These are phyloP conservation scores for Argyrosomus japonicus DNA, from an alignment of 2,113 vertebrate genomes.

Conservation along the genomic window DNA sequence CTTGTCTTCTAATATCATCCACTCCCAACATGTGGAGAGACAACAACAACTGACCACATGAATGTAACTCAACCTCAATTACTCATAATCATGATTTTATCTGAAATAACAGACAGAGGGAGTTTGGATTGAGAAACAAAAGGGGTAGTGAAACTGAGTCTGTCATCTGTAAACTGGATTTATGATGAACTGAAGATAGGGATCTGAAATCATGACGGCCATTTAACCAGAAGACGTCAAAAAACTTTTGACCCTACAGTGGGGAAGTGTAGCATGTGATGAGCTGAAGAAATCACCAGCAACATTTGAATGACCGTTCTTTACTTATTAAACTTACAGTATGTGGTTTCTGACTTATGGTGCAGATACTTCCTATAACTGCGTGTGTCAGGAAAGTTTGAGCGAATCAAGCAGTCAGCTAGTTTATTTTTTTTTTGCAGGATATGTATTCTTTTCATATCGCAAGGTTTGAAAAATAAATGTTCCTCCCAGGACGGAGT, in stretches of 20 bases:
- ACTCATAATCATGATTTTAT: not conserved
- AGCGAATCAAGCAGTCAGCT: not conserved
- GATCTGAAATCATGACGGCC: not conserved
- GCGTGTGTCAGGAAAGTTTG: not conserved
- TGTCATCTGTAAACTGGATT: not conserved
- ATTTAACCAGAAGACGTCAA: not conserved
- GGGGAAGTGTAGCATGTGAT: slow-evolving; percentile 7
- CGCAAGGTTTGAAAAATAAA: slow-evolving; percentile 13
- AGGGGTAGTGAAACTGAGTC: not conserved
- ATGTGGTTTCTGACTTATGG: not conserved
- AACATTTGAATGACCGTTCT: slow-evolving; percentile 23
- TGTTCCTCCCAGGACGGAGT: slow-evolving; percentile 10
- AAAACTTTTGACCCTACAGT: slow-evolving; percentile 9
- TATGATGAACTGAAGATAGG: not conserved
- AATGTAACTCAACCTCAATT: not conserved
- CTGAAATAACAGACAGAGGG: not conserved
- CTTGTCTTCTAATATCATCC: slow-evolving; percentile 9
- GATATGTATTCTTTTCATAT: not conserved
- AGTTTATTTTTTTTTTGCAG: not conserved
- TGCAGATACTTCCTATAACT: not conserved
- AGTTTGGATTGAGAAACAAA: slow-evolving; percentile 23
- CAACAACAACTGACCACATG: too few relatives aligned
- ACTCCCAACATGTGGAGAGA: not conserved
- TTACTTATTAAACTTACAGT: not conserved
- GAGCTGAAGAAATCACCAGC: slow-evolving; percentile 12